Conservation (phyloP, 2,888 invertebrate genomes). For the Linnaemya vulpina region DNA sequence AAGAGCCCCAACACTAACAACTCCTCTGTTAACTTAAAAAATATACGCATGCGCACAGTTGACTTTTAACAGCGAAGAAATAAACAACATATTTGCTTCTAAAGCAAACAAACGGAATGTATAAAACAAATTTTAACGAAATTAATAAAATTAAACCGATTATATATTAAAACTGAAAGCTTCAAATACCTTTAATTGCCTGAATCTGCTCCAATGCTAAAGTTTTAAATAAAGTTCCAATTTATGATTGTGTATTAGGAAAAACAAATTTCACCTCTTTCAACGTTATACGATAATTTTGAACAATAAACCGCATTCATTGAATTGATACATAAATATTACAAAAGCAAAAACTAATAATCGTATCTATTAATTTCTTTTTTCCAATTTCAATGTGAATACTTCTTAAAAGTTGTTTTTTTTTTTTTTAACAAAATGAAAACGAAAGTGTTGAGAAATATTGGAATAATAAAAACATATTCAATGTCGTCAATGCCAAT, state of each 20-base stretch:
- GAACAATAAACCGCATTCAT: not conserved
- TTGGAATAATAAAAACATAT: slow-evolving; percentile 13
- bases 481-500: not conserved
- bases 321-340: not conserved
- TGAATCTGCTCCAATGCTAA: not conserved
- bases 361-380: not conserved
- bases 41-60: slow-evolving; percentile 72
- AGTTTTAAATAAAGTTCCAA: too few relatives aligned
- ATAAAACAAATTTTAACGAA: slow-evolving; percentile 1
- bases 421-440: slow-evolving; percentile 72
- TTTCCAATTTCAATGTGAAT: slow-evolving; percentile 1
- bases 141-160: not conserved
- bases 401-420: slow-evolving; percentile 22
- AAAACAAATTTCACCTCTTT: too few relatives aligned
- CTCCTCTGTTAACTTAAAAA: slow-evolving; percentile 31
- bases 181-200: not conserved
- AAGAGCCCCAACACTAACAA: slow-evolving; percentile 50
- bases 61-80: slow-evolving; percentile 52
- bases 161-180: not conserved
- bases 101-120: slow-evolving; percentile 30
- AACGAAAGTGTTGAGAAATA: slow-evolving; percentile 74
- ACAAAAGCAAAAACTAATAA: not conserved
- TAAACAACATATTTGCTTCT: slow-evolving; percentile 27
- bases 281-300: too few relatives aligned
- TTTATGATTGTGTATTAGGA: too few relatives aligned